Evolutionary conservation across 1,140 invertebrate species (phyloP).

Genomic region (Zaprionus lachaisei): DNA sequence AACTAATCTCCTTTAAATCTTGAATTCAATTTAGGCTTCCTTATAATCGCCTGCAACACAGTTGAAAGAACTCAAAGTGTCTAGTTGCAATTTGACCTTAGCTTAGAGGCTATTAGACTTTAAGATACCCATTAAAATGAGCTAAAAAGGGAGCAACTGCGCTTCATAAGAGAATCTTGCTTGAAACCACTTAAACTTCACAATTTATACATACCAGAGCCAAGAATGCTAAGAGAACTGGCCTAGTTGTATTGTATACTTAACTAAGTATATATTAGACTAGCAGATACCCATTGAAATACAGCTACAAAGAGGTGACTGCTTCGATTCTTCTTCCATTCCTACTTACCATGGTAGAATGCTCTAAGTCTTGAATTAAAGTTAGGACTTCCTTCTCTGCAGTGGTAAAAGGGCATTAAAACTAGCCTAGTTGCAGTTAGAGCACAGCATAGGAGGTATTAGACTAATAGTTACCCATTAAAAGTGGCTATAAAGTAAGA

Average conservation of each 20-base stretch:
- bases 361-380: neutral
- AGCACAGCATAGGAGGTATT: fast-evolving
- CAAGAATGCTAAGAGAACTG: neutral
- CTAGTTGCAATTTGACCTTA: neutral
- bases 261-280: neutral
- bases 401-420: neutral
- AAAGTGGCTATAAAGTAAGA: neutral
- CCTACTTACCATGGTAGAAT: no score
- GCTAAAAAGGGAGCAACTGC: no score
- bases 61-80: neutral
- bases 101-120: neutral
- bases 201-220: neutral
- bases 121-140: neutral
- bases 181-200: neutral
- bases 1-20: no score
- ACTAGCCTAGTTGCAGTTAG: neutral
- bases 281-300: neutral
- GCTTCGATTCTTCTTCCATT: no score
- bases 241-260: neutral
- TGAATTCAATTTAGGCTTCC: neutral
- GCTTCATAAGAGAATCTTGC: neutral
- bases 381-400: neutral
- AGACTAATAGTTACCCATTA: neutral
- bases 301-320: no score
- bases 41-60: neutral